Base-by-base conservation (phyloP, 2,113 vertebrate genomes). In the Numida meleagris region DNA sequence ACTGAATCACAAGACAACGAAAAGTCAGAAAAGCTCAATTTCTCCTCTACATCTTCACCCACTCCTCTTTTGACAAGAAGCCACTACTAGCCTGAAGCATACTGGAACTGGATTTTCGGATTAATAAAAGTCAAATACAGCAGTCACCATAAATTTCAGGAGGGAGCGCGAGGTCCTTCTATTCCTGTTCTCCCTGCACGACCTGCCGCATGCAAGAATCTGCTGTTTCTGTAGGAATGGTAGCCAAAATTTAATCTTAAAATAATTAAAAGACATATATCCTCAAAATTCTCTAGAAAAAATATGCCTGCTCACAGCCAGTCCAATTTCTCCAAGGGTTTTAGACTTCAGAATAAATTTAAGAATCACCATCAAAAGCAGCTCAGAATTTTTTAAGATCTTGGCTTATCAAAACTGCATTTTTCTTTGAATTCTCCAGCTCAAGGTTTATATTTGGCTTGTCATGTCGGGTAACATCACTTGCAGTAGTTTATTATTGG, bases 391-490 rank as follows among this genome's bases (percentile, higher is more conserved):
- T 96, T 92, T 95, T 77, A 80, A 95, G 89, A 91, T 87, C 91
- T 61, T 58, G 38, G 24, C 79, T 95, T 95, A 92, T 93, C 85
- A 90, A 80, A 96, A 89, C 77, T 53, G 42, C 59, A 91, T 53
- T 96, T 95, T 95, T 31, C 81, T 96, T 94, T 83, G 84, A 92
- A 91, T 96, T 94, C 71, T 78, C 34, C 82, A 63, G 75, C 93
- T 91, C 93, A 55, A 6, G 75, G 71, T 95, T 94, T 95, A 42
- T 77, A 91, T 95, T 96, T 80, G 93, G 67, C 94, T 88, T 96
- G 96, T 95, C 93, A 96, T 23, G 50, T 91, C 89, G 87, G 89
- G 78, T 79, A 94, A 86, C 91, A 89, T 95, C 95, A 96, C 87
- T 31, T 86, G 95, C 91, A 86, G 91, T 36, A 58, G 87, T 88